Base-by-base conservation (phyloP, 2,113 vertebrate genomes). In the Menidia beryllina region DNA sequence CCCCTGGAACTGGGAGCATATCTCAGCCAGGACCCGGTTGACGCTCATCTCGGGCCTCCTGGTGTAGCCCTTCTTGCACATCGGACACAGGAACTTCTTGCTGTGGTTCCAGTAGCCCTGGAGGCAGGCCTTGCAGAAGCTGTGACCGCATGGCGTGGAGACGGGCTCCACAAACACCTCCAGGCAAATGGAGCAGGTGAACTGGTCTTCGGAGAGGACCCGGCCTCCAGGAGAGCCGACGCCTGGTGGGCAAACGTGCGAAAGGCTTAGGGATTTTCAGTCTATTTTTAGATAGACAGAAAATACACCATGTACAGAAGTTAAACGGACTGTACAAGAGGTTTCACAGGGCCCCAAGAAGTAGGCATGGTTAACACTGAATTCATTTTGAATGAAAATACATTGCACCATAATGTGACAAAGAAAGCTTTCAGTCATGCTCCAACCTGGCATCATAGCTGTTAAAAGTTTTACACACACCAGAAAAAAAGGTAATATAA, bases 71-170 rank as follows among this genome's bases (percentile, higher is more conserved):
- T 92, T 82, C 68, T 97, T 94, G 90, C 97, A 99, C 78, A 95
- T 89, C 1, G 97, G 97, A 70, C 97, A 98, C 0, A 23, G 20
- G 63, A 90, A 87, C 81, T 81, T 86, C 60, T 90, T 86, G 48
- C 88, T 79, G 72, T 89, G 85, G 81, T 81, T 82, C 95, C 94
- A 95, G 88, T 95, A 93, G 73, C 90, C 74, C 57, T 81, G 47
- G 75, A 98, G 94, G 83, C 97, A 99, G 19, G 50, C 43, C 73
- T 87, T 88, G 86, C 97, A 98, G 92, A 97, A 98, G 85, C 92
- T 98, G 92, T 99, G 97, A 7, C 97, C 97, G 2, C 97, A 98
- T 0, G 92, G 90, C 0, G 96, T 93, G 7, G 96, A 96, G n/a
- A 96, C 92, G 0, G 97, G 96, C 66, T 93, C 91, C 41, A 63